These are phyloP conservation scores for Sphaeridia pumilis DNA, from an alignment of 2,888 invertebrate genomes.

Conservation along the genomic window DNA sequence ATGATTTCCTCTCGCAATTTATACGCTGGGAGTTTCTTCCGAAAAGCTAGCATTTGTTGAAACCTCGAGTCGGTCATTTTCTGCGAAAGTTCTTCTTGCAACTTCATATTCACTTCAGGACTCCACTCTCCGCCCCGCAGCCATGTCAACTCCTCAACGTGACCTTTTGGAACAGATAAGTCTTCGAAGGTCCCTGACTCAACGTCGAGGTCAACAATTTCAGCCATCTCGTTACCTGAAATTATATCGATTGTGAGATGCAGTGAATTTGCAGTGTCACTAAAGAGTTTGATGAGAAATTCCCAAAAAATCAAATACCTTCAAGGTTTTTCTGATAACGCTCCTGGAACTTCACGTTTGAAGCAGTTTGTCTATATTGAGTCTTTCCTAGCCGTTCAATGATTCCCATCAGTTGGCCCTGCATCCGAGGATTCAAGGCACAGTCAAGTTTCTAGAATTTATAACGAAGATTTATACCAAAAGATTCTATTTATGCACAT, in stretches of 20 bases:
- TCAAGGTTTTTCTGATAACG: background rate
- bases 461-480: too few species aligned
- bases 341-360: background rate
- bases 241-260: too few species aligned
- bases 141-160: too few species aligned
- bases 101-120: conserved; percentile 40
- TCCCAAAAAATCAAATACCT: too few species aligned
- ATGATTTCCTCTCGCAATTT: conserved; percentile 51
- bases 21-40: conserved; percentile 57
- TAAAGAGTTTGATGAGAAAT: too few species aligned
- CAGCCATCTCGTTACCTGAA: too few species aligned
- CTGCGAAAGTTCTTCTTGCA: conserved; percentile 41
- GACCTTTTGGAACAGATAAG: too few species aligned
- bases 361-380: background rate
- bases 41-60: conserved; percentile 47
- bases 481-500: too few species aligned
- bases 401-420: background rate
- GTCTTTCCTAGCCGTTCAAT: background rate
- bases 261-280: too few species aligned
- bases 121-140: too few species aligned
- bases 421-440: conserved; percentile 1
- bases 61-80: conserved; percentile 43
- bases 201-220: too few species aligned
- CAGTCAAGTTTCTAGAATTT: conserved; percentile 5
- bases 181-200: too few species aligned